These are phyloP conservation scores for Polyommatus icarus DNA, from an alignment of 2,888 invertebrate species.

Conservation along the genomic window DNA sequence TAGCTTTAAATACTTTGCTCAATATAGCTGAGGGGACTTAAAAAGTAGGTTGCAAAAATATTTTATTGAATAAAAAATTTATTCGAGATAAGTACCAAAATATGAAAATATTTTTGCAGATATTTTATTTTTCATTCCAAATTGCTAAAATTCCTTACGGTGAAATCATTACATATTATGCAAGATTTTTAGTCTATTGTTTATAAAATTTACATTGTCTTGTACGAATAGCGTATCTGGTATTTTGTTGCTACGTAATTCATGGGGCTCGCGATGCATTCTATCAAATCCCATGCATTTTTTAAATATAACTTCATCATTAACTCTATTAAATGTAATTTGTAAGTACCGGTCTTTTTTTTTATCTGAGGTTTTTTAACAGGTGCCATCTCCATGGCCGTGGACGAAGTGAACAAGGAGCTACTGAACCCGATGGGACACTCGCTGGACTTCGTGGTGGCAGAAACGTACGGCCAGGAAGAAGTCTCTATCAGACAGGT, in stretches of 20 bases:
- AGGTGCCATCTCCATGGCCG: slow-evolving; percentile 93
- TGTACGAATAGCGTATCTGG: too few relatives aligned
- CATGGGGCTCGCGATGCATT: too few relatives aligned
- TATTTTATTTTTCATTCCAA: not conserved
- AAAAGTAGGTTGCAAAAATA: not conserved
- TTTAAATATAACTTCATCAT: too few relatives aligned
- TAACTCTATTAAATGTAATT: not conserved
- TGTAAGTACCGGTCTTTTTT: not conserved
- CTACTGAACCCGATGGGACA: slow-evolving; percentile 84
- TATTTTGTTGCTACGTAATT: too few relatives aligned
- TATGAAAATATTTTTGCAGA: not conserved
- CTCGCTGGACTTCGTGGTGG: slow-evolving; percentile 88
- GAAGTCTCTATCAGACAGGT: slow-evolving; percentile 88
- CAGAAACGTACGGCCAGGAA: slow-evolving; percentile 95
- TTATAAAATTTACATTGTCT: too few relatives aligned
- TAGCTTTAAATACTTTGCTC: not conserved
- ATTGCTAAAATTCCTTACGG: too few relatives aligned
- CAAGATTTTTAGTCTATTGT: too few relatives aligned
- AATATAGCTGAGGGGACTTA: not conserved
- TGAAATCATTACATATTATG: too few relatives aligned
- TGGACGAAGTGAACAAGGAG: slow-evolving; percentile 88
- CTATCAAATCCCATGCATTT: too few relatives aligned
- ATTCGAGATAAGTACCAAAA: too few relatives aligned
- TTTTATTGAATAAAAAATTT: not conserved
- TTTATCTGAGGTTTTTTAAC: slow-evolving; percentile 46